Conservation (phyloP, 2,888 invertebrate genomes). For the Candidula unifasciata region DNA sequence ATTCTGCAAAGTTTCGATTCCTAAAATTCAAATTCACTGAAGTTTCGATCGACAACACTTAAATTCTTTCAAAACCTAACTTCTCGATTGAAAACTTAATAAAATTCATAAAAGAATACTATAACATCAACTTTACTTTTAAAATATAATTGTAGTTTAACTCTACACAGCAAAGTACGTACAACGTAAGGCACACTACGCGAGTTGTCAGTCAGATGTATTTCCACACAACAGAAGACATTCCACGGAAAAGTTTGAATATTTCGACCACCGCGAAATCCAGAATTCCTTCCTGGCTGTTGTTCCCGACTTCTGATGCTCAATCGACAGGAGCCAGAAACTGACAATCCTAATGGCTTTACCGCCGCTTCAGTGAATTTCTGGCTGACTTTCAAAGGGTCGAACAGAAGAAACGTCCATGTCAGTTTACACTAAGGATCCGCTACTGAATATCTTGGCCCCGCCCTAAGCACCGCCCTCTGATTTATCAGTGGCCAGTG, state of each 20-base stretch:
- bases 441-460: neutral
- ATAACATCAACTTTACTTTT: too few relatives aligned
- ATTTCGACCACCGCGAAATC: neutral
- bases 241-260: too few relatives aligned
- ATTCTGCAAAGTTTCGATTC: neutral
- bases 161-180: too few relatives aligned
- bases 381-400: conserved; percentile 30
- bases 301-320: neutral
- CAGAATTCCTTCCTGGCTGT: neutral
- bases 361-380: conserved; percentile 43
- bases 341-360: conserved; percentile 47
- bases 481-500: neutral
- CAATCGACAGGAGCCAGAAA: neutral
- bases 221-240: too few relatives aligned
- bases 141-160: too few relatives aligned
- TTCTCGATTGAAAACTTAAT: too few relatives aligned
- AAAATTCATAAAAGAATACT: neutral
- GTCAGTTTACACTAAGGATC: neutral
- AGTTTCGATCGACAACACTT: too few relatives aligned
- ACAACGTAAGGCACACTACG: too few relatives aligned
- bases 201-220: too few relatives aligned
- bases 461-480: conserved; percentile 25
- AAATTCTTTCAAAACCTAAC: too few relatives aligned
- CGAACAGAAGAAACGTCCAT: conserved; percentile 17
- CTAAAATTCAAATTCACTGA: too few relatives aligned